Evolutionary conservation across 1,140 invertebrate genomes (phyloP).

Genomic region (Venustaconcha ellipsiformis): DNA sequence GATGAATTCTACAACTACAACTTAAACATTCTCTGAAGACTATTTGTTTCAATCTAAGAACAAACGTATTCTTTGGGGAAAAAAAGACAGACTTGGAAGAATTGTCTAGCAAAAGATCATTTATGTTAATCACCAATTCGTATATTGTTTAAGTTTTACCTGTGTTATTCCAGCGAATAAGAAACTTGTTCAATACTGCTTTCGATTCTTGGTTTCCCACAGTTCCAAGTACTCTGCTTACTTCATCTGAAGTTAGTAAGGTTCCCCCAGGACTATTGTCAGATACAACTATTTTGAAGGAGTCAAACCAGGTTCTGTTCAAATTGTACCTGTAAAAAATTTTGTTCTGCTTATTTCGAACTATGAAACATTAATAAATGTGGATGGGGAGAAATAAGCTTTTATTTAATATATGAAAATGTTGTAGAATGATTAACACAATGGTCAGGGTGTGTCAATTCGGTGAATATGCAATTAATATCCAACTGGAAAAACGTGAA

Average conservation of each 20-base stretch:
- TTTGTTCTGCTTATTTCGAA: not conserved
- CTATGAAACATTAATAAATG: not conserved
- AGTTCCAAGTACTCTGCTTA: not conserved
- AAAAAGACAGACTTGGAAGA: no score
- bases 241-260: not conserved
- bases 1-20: no score
- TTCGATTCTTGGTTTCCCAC: not conserved
- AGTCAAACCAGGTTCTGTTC: slow-evolving; percentile 5
- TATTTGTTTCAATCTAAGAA: no score
- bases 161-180: slow-evolving; percentile 17
- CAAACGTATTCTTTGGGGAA: no score
- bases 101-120: no score
- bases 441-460: no score
- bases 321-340: slow-evolving; percentile 4
- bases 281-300: slow-evolving; percentile 10
- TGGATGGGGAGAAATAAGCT: not conserved
- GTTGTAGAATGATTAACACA: no score
- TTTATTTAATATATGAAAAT: not conserved
- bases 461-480: no score
- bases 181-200: slow-evolving; percentile 2
- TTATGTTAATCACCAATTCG: no score
- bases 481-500: no score
- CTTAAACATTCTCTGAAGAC: no score
- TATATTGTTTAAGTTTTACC: not conserved
- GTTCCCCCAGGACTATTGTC: slow-evolving; percentile 12